A percentile compares a stretch with the other conserved stretches of the same genome.
Conservation (phyloP, 1,140 invertebrate species). For the Nasonia vitripennis region DNA sequence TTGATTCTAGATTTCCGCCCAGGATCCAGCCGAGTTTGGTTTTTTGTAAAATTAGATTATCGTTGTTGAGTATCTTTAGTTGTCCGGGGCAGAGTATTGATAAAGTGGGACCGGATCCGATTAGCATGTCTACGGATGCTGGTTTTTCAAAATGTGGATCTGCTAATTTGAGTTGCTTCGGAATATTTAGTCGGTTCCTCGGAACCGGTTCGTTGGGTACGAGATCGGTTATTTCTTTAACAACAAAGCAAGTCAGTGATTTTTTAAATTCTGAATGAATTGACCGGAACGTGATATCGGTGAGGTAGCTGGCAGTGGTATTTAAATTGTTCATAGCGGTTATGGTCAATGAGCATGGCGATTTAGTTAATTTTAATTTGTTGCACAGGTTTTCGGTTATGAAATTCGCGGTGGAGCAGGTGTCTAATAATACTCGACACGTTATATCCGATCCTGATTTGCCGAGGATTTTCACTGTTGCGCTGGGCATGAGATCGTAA, state of each 20-base stretch:
- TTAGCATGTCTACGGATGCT: not conserved
- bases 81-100: not conserved
- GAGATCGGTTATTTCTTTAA: not conserved
- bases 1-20: not conserved
- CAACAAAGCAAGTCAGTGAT: not conserved
- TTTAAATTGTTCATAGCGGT: not conserved
- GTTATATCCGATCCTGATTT: too few species aligned
- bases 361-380: not conserved
- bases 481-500: not conserved
- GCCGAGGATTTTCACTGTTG: not conserved
- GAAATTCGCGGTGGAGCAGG: not conserved
- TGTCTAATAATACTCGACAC: not conserved
- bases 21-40: slow-evolving; percentile 16
- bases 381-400: not conserved
- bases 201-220: not conserved
- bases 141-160: slow-evolving; percentile 10
- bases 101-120: not conserved
- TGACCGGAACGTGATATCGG: not conserved
- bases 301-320: not conserved
- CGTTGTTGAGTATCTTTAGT: not conserved
- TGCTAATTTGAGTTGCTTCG: not conserved
- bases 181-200: not conserved
- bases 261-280: not conserved
- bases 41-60: slow-evolving; percentile 9
- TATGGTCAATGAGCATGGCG: not conserved